Conservation (phyloP, 2,888 invertebrate species). For the Agapostemon virescens region DNA sequence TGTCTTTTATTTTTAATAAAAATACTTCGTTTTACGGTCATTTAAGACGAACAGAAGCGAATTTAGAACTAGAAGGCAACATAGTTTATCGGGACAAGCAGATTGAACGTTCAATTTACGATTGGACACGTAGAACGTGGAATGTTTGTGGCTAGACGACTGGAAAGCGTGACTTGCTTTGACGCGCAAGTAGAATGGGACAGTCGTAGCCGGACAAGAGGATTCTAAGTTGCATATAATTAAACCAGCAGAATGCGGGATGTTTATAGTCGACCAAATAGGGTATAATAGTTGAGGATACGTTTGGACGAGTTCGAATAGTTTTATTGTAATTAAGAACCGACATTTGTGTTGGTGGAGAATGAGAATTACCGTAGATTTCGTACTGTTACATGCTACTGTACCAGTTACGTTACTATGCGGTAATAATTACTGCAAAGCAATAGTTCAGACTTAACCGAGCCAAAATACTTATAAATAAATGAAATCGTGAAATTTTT, state of each 20-base stretch:
- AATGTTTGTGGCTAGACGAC: not conserved
- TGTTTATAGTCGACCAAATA: not conserved
- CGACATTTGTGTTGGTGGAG: accelerated
- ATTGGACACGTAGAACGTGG: not conserved
- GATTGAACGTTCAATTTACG: not conserved
- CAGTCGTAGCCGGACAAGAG: not conserved
- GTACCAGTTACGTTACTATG: not conserved
- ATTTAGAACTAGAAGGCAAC: not conserved
- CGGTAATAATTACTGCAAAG: too few species aligned
- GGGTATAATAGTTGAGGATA: not conserved
- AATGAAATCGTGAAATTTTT: too few species aligned
- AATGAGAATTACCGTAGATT: not conserved
- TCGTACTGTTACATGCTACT: not conserved
- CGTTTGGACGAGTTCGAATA: not conserved
- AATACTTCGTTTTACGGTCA: not conserved
- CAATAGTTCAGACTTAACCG: too few species aligned
- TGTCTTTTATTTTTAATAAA: too few species aligned
- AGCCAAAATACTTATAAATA: too few species aligned
- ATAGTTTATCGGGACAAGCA: not conserved
- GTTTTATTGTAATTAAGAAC: not conserved
- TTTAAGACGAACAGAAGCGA: not conserved
- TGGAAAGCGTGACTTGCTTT: not conserved
- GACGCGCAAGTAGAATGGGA: not conserved
- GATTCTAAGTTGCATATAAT: not conserved
- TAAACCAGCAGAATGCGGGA: not conserved